Conservation (phyloP, 2,888 invertebrate species). For the Phortica okadai region DNA sequence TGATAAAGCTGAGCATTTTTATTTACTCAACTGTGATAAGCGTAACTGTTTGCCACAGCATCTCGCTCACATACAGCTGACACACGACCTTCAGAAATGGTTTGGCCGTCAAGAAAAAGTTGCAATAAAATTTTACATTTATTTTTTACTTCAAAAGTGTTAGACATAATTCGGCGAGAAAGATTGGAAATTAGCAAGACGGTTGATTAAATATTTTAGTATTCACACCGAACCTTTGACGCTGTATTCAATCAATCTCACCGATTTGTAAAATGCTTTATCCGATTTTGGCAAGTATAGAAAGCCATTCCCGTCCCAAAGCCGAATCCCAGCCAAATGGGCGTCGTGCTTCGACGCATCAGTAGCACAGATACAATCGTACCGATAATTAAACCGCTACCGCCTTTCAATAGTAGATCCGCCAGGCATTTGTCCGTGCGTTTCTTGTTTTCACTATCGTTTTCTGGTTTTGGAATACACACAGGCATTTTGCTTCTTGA, state of each 20-base stretch:
- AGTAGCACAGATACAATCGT: constrained; percentile 39
- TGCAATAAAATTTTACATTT: no score
- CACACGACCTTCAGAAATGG: no score
- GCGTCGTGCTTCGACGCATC: constrained; percentile 44
- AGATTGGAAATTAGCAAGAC: background rate
- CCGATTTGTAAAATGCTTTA: background rate
- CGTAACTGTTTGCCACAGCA: no score
- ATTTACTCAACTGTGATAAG: no score
- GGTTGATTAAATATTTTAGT: background rate
- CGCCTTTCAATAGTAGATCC: constrained; percentile 47
- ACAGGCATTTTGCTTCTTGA: background rate
- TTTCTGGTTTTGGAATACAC: constrained; percentile 12
- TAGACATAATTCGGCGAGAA: no score
- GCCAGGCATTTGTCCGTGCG: constrained; percentile 45
- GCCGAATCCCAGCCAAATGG: constrained; percentile 49
- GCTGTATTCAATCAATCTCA: background rate
- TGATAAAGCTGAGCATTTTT: no score
- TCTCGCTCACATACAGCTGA: no score
- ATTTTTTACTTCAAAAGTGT: no score
- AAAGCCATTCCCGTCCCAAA: constrained; percentile 47
- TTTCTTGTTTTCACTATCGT: background rate
- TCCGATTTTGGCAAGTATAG: constrained; percentile 43
- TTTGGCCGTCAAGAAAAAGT: no score
- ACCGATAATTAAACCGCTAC: constrained; percentile 45
- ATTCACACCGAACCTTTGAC: background rate